A percentile compares a stretch with the other conserved stretches of the same genome.
phyloP scores from a whole-genome alignment of 2,797 vertebrate genomes.

The Odontamblyopus lacepedii region DNA sequence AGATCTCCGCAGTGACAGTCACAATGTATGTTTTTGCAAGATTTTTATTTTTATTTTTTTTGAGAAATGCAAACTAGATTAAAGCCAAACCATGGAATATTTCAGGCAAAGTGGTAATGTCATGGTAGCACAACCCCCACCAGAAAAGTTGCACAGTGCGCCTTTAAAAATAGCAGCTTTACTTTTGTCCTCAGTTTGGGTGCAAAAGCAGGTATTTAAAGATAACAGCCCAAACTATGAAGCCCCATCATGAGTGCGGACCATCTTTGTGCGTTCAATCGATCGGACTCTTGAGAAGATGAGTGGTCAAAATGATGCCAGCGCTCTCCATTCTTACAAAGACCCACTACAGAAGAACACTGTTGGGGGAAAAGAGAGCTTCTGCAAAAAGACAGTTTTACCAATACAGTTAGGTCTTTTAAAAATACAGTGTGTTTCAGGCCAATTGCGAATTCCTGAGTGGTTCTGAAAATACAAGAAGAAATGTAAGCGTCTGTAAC shows the following conservation, averaged over 20 bases:
- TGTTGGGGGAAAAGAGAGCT: slow-evolving; percentile 27
- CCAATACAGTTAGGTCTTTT: neutral
- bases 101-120: too few relatives aligned
- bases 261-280: slow-evolving; percentile 44
- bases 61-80: too few relatives aligned
- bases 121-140: too few relatives aligned
- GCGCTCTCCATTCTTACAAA: neutral
- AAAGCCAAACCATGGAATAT: too few relatives aligned
- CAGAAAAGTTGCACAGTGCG: too few relatives aligned
- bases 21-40: too few relatives aligned
- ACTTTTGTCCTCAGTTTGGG: slow-evolving; percentile 27
- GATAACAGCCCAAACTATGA: slow-evolving; percentile 22
- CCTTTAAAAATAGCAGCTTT: neutral
- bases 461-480: neutral
- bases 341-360: neutral
- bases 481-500: too few relatives aligned
- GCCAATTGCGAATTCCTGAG: neutral
- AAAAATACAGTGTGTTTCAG: neutral
- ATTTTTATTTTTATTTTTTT: too few relatives aligned
- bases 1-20: too few relatives aligned
- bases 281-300: slow-evolving; percentile 49
- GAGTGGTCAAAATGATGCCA: slow-evolving; percentile 43
- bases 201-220: slow-evolving; percentile 26
- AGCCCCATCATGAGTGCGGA: slow-evolving; percentile 46
- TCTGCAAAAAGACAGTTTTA: slow-evolving; percentile 4